Conservation (phyloP, 2,797 vertebrate genomes). For the Acipenser oxyrinchus region DNA sequence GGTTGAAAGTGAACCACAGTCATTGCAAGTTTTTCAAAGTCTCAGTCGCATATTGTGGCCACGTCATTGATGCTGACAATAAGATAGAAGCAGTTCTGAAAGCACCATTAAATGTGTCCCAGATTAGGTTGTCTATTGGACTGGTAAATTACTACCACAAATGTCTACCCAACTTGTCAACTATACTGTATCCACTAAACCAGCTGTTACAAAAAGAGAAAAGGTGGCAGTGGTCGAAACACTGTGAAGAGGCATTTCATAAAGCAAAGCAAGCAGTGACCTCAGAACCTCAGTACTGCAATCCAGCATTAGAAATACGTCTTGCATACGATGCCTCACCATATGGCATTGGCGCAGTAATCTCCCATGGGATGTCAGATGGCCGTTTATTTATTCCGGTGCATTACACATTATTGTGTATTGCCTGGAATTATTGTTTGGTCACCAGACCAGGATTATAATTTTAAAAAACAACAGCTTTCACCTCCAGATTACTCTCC, state of each 20-base stretch:
- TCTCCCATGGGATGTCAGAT: conserved; percentile 43
- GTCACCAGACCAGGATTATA: too few relatives aligned
- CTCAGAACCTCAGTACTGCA: conserved; percentile 40
- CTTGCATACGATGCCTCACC: conserved; percentile 48
- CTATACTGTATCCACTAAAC: conserved; percentile 37
- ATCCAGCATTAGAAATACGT: conserved; percentile 48
- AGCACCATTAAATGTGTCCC: not conserved
- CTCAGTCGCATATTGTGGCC: conserved; percentile 6
- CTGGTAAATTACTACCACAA: conserved; percentile 9
- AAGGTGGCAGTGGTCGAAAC: conserved; percentile 41
- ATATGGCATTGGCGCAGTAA: conserved; percentile 46
- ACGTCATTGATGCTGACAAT: conserved; percentile 2
- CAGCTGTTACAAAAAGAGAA: conserved; percentile 39
- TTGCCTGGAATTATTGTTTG: too few relatives aligned
- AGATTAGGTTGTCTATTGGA: conserved; percentile 10
- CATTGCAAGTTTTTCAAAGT: conserved; percentile 10
- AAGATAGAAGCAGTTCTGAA: conserved; percentile 12
- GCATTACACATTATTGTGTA: too few relatives aligned
- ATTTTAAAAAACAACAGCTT: conserved; percentile 42
- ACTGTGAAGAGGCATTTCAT: conserved; percentile 47
- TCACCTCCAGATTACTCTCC: conserved; percentile 33
- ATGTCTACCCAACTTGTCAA: conserved; percentile 7
- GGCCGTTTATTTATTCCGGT: too few relatives aligned
- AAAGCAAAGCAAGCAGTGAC: conserved; percentile 43
- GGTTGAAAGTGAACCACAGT: conserved; percentile 6